Base-by-base conservation (phyloP, 2,113 vertebrate species). In the Rhinoderma darwinii region DNA sequence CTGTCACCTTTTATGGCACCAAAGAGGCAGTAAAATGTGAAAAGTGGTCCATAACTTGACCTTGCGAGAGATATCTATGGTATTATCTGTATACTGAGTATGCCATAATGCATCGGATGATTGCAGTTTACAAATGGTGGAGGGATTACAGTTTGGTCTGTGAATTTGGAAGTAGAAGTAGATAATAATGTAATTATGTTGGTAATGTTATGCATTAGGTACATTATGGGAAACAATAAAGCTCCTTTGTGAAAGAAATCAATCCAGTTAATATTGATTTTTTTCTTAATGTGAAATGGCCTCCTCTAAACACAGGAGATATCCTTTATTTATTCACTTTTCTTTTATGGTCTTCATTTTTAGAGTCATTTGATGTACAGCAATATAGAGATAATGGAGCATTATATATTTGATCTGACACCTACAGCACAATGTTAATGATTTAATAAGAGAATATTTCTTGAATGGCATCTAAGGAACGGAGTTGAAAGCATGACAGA, bases 141-240 rank as follows among this genome's bases (percentile, higher is more conserved):
- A 81, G n/a, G n/a, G 85, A 92, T 92, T 94, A 86, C 86, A 91
- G 92, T 88, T 93, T 91, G 87, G 87, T 90, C 92, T 92, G 89
- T 88, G 92, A 92, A 91, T 91, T 90, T 90, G 78, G 90, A 91
- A 83, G 88, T 73, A 70, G 85, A 87, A 90, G 84, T 89, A 93
- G 91, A 95, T 93, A 93, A 92, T 93, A 95, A 94, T 95, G 93
- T 91, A 94, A 95, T 96, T 96, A 94, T 90, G 91, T 93, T 91
- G 90, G 92, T 95, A 96, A 96, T 95, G 92, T 95, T 96, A 96
- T 96, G 92, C 95, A 96, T 96, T 96, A 96, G 93, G 91, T 94
- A 94, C 94, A 94, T 97, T 96, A 96, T 90, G 88, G 94, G 93
- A 93, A 95, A 94, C 92, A 92, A 95, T 95, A 95, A 93, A 94